Base-by-base conservation (phyloP, 2,888 invertebrate genomes). In the Megastigmus dorsalis region DNA sequence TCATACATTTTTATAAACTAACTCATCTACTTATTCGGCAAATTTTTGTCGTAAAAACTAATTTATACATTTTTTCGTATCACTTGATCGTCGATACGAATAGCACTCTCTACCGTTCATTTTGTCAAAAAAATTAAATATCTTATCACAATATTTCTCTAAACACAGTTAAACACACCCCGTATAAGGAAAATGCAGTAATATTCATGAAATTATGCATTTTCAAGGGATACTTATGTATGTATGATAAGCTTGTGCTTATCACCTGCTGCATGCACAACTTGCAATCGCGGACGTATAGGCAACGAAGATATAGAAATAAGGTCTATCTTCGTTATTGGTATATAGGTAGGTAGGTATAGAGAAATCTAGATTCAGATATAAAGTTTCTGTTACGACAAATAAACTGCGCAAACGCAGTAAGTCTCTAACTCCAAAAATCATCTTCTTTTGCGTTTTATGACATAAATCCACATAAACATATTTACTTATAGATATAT, bases 1-100 rank as follows among this genome's bases (percentile, higher is more conserved):
- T 80, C 80, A 33, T 73, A 66, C 72, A 79, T 72, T 63, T 75
- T 75, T 62, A 20, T 20, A 26, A 72, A 63, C 54, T 75, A 70
- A 67, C 18, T 55, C 62, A 67, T 71, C 67, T 75, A 71, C 26
- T 59, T 55, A 55, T 48, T 55, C 10, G 50, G 15, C 0, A 33
- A 57, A 52, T 33, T 65, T 38, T 36, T 59, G 15, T 50, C 15
- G 20, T 50, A 65, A 41, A 38, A 18, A 50, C 59, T 57, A 59
- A 20, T 57, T 50, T 50, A 57, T 6, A 26, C 63, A 68, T 59
- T 43, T 20, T 45, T 67, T 45, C n/a, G 18, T 30, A 62, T 57
- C 38, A 50, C 13, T 50, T 20, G 38, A 63, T 38, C n/a, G 1
- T 60, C 55, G 36, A 50, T 50, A 26, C 4, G 10, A 57, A 48